Percentiles rank a stretch among this genome's conserved stretches.
Conservation (phyloP, 1,140 invertebrate species). For the Drosophila azteca region DNA sequence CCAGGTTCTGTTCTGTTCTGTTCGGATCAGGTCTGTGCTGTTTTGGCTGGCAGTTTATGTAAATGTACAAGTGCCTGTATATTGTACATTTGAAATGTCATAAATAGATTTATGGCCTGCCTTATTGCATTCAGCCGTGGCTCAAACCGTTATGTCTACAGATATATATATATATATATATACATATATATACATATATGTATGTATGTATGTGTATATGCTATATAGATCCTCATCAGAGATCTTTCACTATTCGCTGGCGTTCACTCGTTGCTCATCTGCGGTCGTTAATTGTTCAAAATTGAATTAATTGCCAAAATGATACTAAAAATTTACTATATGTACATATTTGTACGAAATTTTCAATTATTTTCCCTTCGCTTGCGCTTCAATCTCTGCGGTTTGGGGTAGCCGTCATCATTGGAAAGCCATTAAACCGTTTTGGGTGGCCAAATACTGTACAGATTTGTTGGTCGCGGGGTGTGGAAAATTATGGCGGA, state of each 20-base stretch:
- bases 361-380: neutral
- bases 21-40: conserved; percentile 11
- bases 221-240: conserved; percentile 6
- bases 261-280: conserved; percentile 23
- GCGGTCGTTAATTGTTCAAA: conserved; percentile 72
- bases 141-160: conserved; percentile 5
- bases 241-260: conserved; percentile 14
- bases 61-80: conserved; percentile 19
- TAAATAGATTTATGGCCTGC: conserved; percentile 74
- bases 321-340: conserved; percentile 59
- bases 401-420: conserved; percentile 37
- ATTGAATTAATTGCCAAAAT: conserved; percentile 75
- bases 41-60: conserved; percentile 38
- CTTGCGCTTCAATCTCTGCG: neutral
- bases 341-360: conserved; percentile 7
- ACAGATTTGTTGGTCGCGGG: neutral
- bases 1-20: neutral
- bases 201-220: neutral
- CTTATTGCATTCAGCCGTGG: conserved; percentile 60
- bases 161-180: conserved; percentile 9
- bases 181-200: conserved; percentile 6
- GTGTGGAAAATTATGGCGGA: conserved; percentile 10
- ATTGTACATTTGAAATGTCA: conserved; percentile 73
- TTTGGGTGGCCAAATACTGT: conserved; percentile 38
- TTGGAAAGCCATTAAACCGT: conserved; percentile 68